Evolutionary conservation across 2,113 vertebrate genomes (phyloP), one percentile per base, ranked within the genome.

Genomic region (Coptodon rendalli): DNA sequence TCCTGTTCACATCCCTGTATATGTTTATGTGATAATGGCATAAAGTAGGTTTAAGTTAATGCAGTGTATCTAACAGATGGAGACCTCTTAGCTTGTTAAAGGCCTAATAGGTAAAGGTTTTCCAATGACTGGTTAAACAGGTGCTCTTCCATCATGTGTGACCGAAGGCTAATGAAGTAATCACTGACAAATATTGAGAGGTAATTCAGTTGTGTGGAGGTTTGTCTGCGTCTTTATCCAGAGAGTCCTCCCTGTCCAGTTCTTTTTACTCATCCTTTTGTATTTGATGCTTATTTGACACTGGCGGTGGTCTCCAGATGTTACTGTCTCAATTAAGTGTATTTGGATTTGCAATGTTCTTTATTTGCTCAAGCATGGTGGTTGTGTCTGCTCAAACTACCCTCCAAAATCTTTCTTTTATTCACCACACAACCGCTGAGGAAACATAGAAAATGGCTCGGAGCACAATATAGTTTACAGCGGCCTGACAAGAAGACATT

Each of bases 111-210:
- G 91, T 84, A 80, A 82, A n/a, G 73, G 27, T 31, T 78, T 78
- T 52, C 45, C 45, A 78, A 3, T 78, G 27, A 52, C 17, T 78
- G 73, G 27, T 34, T 78, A 56, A 73, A 83, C 86, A 68, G 88
- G 48, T 59, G 87, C 45, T 78, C 45, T 52, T 52, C 45, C 45
- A 52, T 93, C 88, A 87, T 83, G 82, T 84, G 82, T 82, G 84
- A 86, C 89, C 31, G 12, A 61, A 6, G 9, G 56, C 87, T 93
- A 86, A 92, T 94, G 84, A 83, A 91, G 85, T 59, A 86, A 71
- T 87, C 71, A 27, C 54, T 87, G 89, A 82, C 88, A 84, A n/a
- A 89, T 83, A 88, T 56, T 45, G 43, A 81, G 48, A 54, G 81
- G 14, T 89, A 90, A 91, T 92, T 43, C 57, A 85, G 86, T 93